Evolutionary conservation across 53 echinoderm and acorn worm species (phyloP), one percentile per base, ranked within the genome.

Genomic region (Echinometra lucunter): DNA sequence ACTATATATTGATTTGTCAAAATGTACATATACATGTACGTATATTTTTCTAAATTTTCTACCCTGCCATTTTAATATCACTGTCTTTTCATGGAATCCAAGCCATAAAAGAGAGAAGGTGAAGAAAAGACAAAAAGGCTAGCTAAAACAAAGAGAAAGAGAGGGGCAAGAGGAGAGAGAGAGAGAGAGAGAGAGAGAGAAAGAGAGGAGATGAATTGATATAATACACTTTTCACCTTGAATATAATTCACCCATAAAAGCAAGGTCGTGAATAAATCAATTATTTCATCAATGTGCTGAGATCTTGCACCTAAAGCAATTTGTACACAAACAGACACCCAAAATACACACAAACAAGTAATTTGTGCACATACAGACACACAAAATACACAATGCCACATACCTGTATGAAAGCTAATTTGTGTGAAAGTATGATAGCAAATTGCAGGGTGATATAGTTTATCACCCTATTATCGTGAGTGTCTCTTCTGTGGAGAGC

Each of bases 381-480:
- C 13, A 32, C 32, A 63, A 9, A 63, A 9, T 23, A 63, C 63
- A 63, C 13, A 56, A 7, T 56, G 8, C 19, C 63, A 63, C 10
- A 63, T 63, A 19, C 63, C 1, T 63, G 1, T 21, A 18, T 58
- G 11, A 58, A 18, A 58, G 75, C 42, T 19, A 42, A 78, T 9
- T 53, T 53, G 5, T 9, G 9, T 49, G 53, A 78, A 21, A 12
- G 7, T 1, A 40, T 42, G 23, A 78, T 78, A 78, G 9, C 21
- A 78, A 81, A 85, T 85, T 85, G 85, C 30, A 85, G 2, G 45
- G 45, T 85, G 11, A 47, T 45, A 81, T 81, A 85, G 49, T 47
- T 85, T 85, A 85, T 85, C 12, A 49, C 7, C 85, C 40, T 28
- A 85, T 85, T 27, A 67, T 35, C 40, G 91, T 38, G 91, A 66